Base-by-base conservation (phyloP, 2,113 vertebrate genomes). In the Numida meleagris region DNA sequence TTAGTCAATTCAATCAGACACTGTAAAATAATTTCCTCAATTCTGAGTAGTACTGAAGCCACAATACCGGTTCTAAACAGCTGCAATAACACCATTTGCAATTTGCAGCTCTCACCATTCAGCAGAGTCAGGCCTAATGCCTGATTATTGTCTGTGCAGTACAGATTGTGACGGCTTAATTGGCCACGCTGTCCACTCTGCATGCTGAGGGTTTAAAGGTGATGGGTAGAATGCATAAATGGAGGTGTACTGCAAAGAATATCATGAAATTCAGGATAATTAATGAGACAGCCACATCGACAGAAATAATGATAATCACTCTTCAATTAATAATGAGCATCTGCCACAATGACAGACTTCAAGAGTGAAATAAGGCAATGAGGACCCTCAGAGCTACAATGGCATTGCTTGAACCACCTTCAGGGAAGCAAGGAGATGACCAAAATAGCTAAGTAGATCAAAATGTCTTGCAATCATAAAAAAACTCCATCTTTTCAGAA, bases 291-390 rank as follows among this genome's bases (percentile, higher is more conserved):
- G 31, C 10, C 55, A 48, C 0, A 58, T 34, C 12, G 31, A 43
- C 48, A 70, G 40, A 80, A 82, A 82, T 38, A 66, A 73, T 2
- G 2, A 53, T 38, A 38, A 14, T 38, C 23, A 38, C 46, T 27
- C 25, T 77, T 34, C 36, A 45, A 3, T 23, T 57, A 55, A 14
- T 34, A 79, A 59, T 2, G 43, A 59, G 31, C 34, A 65, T 43
- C 70, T 65, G 18, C 43, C 58, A 31, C n/a, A 68, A 72, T 8
- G 15, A 6, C 16, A 65, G 34, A 65, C 79, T 73, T 79, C 38
- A 88, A 68, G 5, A 59, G 40, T 61, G 38, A 68, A 43, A 74
- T 66, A 16, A 0, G 0, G 66, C 12, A 50, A 2, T 3, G 6
- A 58, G 38, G 78, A 66, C 62, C 45, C 36, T 51, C 12, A 43